Evolutionary conservation across 2,888 invertebrate genomes (phyloP), one percentile per base, ranked within the genome.

Genomic region (Lamproptera curius): DNA sequence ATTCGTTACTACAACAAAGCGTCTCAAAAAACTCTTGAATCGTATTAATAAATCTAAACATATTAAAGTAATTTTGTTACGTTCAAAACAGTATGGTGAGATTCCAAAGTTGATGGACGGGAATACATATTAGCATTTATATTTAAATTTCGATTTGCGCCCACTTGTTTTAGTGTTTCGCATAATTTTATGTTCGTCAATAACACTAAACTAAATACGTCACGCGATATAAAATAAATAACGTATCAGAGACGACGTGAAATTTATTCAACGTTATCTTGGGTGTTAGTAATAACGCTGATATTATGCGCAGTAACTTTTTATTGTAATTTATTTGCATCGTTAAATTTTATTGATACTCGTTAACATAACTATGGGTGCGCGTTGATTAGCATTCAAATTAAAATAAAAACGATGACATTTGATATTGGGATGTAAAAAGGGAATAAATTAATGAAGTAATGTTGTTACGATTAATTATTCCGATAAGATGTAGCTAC

Each of bases 241-340:
- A 31, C 31, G n/a, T 31, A n/a, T 31, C 13, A 11, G 11, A 11
- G 31, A n/a, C n/a, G 11, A 31, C 9, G 4, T 10, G 23, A 28
- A 37, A 46, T 26, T 39, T 23, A 46, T 39, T 39, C 34, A 17
- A 33, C 17, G 35, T 46, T 40, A 46, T 40, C 40, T 35, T 13
- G 14, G 11, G n/a, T 40, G 39, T 40, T 40, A 40, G 23, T 26
- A 34, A 46, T 40, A 46, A 46, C 9, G 10, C 40, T 39, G 34
- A 35, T 40, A 35, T 40, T 11, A 14, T 31, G 3, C 13, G 9
- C 28, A 41, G 41, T 41, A 11, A 31, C n/a, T 20, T 42, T 42
- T 65, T 58, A 62, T 59, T 64, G 52, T 53, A 55, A 58, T 54
- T 50, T 46, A 51, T 48, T 51, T 54, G 47, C 53, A 39, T 46